Evolutionary conservation across 2,888 invertebrate species (phyloP), one percentile per base, ranked within the genome.

Genomic region (Drosophila fungiperda): DNA sequence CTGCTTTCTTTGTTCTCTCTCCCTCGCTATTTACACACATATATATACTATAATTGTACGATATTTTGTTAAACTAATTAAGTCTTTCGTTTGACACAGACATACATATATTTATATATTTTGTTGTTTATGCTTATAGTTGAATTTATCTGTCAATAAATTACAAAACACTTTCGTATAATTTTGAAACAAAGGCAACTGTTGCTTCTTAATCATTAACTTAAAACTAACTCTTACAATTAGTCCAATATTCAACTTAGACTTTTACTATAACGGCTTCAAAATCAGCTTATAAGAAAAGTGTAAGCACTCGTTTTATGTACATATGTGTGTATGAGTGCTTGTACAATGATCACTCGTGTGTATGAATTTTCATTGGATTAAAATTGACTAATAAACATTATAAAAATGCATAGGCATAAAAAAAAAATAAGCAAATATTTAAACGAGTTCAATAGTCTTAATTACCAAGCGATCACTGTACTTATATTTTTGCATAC

Each of bases 41-140:
- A 23, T 3, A 3, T 12, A 20, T 20, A n/a, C n/a, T 29, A 57
- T 74, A 15, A 64, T 32, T 26, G 55, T 69, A 69, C 48, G 59
- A 59, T 59, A 61, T 33, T 67, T 81, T 48, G 73, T 79, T 71
- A 74, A 67, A 76, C 71, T 82, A 74, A 68, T 70, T 50, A 78
- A 83, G 87, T 83, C 82, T 83, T 83, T 81, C 66, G 50, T 62
- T 80, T 71, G 73, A 74, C 75, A 74, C 64, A 75, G 48, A 68
- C 63, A 63, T 26, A 78, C 70, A 79, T 53, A 65, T 60, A 23
- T 45, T 45, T 23, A 45, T 23, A 45, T 45, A 45, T 75, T 64
- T 71, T 49, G 26, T 64, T 35, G 57, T 52, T 60, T 64, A 71
- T 26, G 61, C 59, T 70, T 58, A 68, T 69, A 65, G 73, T 75